These are phyloP conservation scores for Todiramphus chloris DNA, from an alignment of 2,113 vertebrate genomes.

Conservation along the genomic window DNA sequence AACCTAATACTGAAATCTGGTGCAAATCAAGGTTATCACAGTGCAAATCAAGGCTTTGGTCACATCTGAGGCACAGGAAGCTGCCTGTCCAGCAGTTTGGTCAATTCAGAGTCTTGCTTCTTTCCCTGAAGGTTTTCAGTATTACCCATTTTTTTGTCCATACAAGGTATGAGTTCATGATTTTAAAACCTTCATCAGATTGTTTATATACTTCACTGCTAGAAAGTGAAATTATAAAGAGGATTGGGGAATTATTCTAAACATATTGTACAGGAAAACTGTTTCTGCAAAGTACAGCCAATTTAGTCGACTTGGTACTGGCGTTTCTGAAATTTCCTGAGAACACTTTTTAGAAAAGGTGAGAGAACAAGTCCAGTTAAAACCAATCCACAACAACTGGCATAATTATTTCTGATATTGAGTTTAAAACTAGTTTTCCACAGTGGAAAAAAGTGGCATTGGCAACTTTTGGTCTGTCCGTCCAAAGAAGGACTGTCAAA, in stretches of 20 bases:
- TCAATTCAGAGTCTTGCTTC: neutral
- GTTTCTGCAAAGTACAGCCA: neutral
- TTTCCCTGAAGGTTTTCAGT: neutral
- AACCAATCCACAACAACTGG: neutral
- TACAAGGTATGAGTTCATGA: neutral
- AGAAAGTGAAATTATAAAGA: neutral
- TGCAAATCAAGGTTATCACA: accelerated
- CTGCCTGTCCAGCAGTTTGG: neutral
- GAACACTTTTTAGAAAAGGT: neutral
- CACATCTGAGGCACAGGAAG: neutral
- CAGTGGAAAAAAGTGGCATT: neutral
- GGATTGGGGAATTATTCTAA: neutral
- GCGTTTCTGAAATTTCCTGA: neutral
- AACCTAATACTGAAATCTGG: neutral
- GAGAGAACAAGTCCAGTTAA: neutral
- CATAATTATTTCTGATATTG: neutral
- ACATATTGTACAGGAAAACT: neutral
- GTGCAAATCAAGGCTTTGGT: neutral
- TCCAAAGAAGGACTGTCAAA: neutral
- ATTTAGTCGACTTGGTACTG: neutral
- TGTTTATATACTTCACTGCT: neutral
- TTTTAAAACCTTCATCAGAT: neutral
- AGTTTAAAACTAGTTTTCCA: neutral
- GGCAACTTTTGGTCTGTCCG: neutral
- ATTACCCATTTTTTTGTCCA: neutral